Base-by-base conservation (phyloP, 1,140 invertebrate species). In the Drosophila lowei region DNA sequence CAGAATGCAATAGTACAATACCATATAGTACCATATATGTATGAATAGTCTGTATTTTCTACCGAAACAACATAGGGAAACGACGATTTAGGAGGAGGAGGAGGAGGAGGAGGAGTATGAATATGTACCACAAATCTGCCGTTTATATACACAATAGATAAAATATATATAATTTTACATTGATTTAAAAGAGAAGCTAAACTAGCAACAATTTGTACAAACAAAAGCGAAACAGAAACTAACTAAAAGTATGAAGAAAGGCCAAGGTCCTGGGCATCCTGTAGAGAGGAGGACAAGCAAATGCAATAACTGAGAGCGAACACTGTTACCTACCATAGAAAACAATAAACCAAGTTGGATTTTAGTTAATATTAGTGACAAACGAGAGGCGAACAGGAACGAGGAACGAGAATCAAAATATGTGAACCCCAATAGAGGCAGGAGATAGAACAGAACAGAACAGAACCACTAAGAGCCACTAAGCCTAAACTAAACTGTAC, bases 41-140 rank as follows among this genome's bases (percentile, higher is more conserved):
- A 49, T 48, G 64, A 61, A 84, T 75, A 84, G 75, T 83, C 79
- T 83, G 74, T 83, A 68, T 71, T 72, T 80, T 65, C 62, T 72
- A 67, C 61, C 64, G 61, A 54, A 53, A 65, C 30, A 55, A 65
- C 30, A 55, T 23, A 23, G 23, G 23, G 23, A 23, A 47, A 42
- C 25, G 23, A 56, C 21, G 23, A 16, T 5, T 25, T 3, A 25
- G 23, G 0, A 23, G 23, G 4, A 23, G 23, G 0, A 23, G 23
- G 4, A 23, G 21, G 1, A 5, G 23, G 23, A 42, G 43, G 23
- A 30, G 7, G 28, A 30, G 6, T 4, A 34, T 18, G 34, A 41
- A 38, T 55, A 55, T 25, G 54, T 68, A 70, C 28, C 62, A 23
- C 42, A 58, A 52, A 73, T 74, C 72, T 74, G 81, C 80, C 77